Base-by-base conservation (phyloP, 37 sponge, comb jelly and placozoan species). In the Cladorhizidae sp. region DNA sequence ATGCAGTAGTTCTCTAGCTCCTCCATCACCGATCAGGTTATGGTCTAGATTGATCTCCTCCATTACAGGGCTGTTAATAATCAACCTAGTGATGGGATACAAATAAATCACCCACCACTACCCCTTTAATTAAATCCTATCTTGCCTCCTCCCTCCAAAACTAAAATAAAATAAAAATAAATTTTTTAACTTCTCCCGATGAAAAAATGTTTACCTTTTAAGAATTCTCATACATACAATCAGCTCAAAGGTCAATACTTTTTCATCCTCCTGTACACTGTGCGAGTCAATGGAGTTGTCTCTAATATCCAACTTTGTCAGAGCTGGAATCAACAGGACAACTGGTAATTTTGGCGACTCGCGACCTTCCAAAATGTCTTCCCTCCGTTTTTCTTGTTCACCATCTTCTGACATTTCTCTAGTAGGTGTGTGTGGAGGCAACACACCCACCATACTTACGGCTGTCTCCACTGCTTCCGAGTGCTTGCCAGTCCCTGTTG, bases 21-120 rank as follows among this genome's bases (percentile, higher is more conserved):
- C 92, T 17, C 79, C 78, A 40, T 91, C 92, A 35, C 92, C 92
- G 1, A 91, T 87, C 29, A 58, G 67, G 67, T 91, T 91, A 15
- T 79, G 73, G 3, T 83, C 88, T 36, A 91, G 63, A 40, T 83
- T 74, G 8, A 91, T 12, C 55, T 91, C 92, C 68, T 80, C 71
- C 41, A 91, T 2, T 5, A 74, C 39, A 37, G 74, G 49, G 52
- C 83, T 79, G 52, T 57, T 67, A 49, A 74, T 5, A 8, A 91
- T 72, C 75, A 77, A 79, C 52, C 91, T 91, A 28, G 40, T 72
- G 28, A 73, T 26, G 81, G 25, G 26, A 36, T 32, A 7, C 2
- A 5, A 32, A 26, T n/a, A n/a, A n/a, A n/a, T n/a, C n/a, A n/a
- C n/a, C n/a, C n/a, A n/a, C n/a, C n/a, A n/a, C n/a, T n/a, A n/a